Conservation (phyloP, 1,140 invertebrate genomes). For the Triops longicaudatus region DNA sequence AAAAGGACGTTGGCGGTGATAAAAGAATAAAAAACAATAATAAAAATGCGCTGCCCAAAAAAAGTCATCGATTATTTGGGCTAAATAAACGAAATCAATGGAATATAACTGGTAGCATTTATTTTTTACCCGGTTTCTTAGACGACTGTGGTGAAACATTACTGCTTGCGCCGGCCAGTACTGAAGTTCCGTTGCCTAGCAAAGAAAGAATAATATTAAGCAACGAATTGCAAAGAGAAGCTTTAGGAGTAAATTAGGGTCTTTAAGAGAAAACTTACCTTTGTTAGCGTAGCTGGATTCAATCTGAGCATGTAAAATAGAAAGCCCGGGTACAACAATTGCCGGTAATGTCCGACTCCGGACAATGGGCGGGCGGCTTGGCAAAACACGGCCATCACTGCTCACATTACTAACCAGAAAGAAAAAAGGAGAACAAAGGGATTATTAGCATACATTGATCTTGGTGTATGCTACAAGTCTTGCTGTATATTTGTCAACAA, state of each 20-base stretch:
- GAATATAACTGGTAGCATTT: not conserved
- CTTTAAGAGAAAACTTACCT: not conserved
- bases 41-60: too few species aligned
- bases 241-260: not conserved
- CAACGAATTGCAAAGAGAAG: not conserved
- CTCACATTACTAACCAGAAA: slow-evolving; percentile 25
- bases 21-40: not conserved
- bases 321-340: slow-evolving; percentile 78
- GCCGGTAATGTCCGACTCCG: slow-evolving; percentile 76
- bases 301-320: slow-evolving; percentile 64
- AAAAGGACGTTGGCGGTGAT: not conserved
- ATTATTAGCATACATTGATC: not conserved
- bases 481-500: too few species aligned
- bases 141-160: not conserved
- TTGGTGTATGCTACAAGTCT: not conserved
- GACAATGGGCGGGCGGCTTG: slow-evolving; percentile 55
- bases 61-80: too few species aligned
- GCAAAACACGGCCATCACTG: slow-evolving; percentile 24
- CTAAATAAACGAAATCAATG: not conserved
- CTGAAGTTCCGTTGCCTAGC: not conserved
- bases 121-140: not conserved
- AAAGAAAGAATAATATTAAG: not conserved
- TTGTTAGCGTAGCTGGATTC: slow-evolving; percentile 11
- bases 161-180: not conserved
- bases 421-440: not conserved